phyloP scores from a whole-genome alignment of 1,140 invertebrate genomes.

The Schlechtendalia chinensis region DNA sequence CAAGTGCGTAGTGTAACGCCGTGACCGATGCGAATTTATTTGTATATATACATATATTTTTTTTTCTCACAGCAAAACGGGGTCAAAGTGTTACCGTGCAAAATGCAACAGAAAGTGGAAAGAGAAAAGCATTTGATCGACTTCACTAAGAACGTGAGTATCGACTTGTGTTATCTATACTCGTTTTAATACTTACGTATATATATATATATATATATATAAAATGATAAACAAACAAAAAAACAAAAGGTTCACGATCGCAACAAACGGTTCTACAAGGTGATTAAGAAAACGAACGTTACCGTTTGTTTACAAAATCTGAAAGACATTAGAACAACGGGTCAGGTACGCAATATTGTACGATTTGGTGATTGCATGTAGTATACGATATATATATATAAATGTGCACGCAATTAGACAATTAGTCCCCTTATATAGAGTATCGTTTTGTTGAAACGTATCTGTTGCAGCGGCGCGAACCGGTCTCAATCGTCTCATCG shows the following conservation, averaged over 20 bases:
- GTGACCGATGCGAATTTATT: no score
- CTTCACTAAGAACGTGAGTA: slow-evolving; percentile 34
- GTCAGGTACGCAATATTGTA: slow-evolving; percentile 40
- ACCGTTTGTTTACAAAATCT: slow-evolving; percentile 37
- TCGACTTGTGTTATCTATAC: no score
- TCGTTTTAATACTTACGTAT: no score
- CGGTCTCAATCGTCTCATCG: no score
- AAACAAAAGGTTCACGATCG: slow-evolving; percentile 39
- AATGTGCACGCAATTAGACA: background rate
- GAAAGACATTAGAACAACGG: slow-evolving; percentile 31
- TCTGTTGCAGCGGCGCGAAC: no score
- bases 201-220: background rate
- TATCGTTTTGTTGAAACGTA: no score
- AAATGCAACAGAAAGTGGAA: slow-evolving; percentile 37
- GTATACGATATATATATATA: background rate
- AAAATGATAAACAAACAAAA: no score
- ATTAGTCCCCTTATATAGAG: background rate
- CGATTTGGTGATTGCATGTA: slow-evolving; percentile 12
- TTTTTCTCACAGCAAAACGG: slow-evolving; percentile 34
- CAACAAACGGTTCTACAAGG: slow-evolving; percentile 46
- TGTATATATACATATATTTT: no score
- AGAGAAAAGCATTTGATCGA: slow-evolving; percentile 39
- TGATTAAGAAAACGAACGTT: slow-evolving; percentile 42
- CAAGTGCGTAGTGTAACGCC: slow-evolving; percentile 47
- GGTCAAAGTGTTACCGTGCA: slow-evolving; percentile 44